Percentiles rank a stretch among this genome's conserved stretches.
Conservation (phyloP, 2,113 vertebrate genomes). For the Hymenochirus boettgeri region DNA sequence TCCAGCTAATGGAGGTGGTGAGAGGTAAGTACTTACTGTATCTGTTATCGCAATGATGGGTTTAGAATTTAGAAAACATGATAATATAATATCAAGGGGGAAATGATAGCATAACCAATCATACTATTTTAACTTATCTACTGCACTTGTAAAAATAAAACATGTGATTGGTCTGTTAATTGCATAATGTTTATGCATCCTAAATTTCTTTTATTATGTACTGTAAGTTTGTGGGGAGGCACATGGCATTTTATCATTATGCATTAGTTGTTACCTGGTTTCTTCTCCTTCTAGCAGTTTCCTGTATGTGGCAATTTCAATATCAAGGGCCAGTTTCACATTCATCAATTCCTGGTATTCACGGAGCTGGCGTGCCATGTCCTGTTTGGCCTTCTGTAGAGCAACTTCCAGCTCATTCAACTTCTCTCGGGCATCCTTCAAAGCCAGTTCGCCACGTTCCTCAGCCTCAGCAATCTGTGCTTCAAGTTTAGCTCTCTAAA, state of each 20-base stretch:
- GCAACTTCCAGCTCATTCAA: constrained; percentile 78
- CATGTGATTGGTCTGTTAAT: too few species aligned
- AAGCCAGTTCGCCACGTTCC: constrained; percentile 77
- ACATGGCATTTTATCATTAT: too few species aligned
- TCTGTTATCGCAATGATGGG: too few species aligned
- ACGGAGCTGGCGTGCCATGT: constrained; percentile 82
- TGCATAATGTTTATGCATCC: too few species aligned
- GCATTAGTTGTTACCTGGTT: too few species aligned
- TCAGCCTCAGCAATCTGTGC: constrained; percentile 80
- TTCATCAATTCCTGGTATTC: constrained; percentile 95
- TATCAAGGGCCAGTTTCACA: constrained; percentile 86
- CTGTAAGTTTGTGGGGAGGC: too few species aligned
- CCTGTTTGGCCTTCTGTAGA: constrained; percentile 83
- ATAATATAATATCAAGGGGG: background rate
- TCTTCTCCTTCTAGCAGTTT: constrained; percentile 83
- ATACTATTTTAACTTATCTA: too few species aligned
- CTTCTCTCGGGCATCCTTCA: constrained; percentile 81
- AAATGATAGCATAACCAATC: background rate
- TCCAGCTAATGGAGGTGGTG: too few species aligned
- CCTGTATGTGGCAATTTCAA: constrained; percentile 95
- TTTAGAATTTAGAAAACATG: too few species aligned
- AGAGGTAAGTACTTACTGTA: too few species aligned
- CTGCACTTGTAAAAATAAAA: too few species aligned
- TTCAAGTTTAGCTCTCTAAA: constrained; percentile 82
- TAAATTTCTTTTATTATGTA: too few species aligned